Evolutionary conservation across 2,888 invertebrate species (phyloP).

Genomic region (Parapristionchus giblindavisi): DNA sequence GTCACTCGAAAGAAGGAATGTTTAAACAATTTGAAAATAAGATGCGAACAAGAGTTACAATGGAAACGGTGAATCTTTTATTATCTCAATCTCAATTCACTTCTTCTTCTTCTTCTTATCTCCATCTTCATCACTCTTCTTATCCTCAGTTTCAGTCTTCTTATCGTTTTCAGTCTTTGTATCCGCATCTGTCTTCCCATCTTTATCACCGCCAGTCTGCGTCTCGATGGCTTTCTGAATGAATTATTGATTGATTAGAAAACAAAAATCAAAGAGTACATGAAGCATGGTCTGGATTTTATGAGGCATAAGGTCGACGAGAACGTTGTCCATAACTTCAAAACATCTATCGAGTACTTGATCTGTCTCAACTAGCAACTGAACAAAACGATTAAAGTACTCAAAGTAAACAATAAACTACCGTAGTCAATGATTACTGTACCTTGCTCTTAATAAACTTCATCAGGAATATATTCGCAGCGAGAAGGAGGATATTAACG

Average conservation of each 20-base stretch:
- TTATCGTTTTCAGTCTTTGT: not conserved
- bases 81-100: not conserved
- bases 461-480: conserved; percentile 1
- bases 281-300: not conserved
- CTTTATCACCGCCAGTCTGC: not conserved
- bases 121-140: no score
- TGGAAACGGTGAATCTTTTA: not conserved
- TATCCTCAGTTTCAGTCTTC: not conserved
- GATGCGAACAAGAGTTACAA: not conserved
- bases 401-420: not conserved
- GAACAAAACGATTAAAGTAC: not conserved
- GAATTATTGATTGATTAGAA: not conserved
- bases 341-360: conserved; percentile 25
- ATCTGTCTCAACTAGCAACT: conserved; percentile 24
- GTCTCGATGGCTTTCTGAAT: not conserved
- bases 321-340: conserved; percentile 34
- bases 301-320: conserved; percentile 23
- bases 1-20: not conserved
- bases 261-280: not conserved
- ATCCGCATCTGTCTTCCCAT: not conserved
- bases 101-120: no score
- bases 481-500: conserved; percentile 3
- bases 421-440: not conserved
- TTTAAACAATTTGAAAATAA: not conserved
- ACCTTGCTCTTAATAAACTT: conserved; percentile 7